phyloP scores from a whole-genome alignment of 2,888 invertebrate species.

The Lordiphosa fenestrarum region DNA sequence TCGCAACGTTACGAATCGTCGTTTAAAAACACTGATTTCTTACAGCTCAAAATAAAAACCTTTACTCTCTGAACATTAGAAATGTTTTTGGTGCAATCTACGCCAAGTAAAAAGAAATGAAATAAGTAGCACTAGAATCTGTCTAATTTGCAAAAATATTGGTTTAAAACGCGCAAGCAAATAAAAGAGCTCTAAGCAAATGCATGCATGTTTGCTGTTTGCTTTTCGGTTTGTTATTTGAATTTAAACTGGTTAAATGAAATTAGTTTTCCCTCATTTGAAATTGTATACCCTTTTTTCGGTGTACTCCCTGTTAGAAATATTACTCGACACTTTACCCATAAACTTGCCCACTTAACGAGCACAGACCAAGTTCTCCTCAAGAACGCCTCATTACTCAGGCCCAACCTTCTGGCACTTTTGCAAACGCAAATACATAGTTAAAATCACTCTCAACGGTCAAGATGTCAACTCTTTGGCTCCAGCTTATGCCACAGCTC shows the following conservation, averaged over 20 bases:
- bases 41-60: too few species aligned
- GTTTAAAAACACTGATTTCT: too few species aligned
- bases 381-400: conserved; percentile 30
- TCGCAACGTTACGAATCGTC: too few species aligned
- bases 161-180: background rate
- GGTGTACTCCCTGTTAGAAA: conserved; percentile 9
- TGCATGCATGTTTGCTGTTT: background rate
- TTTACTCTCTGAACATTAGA: too few species aligned
- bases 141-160: too few species aligned
- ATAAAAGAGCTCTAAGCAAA: background rate
- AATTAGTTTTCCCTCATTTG: background rate
- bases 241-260: too few species aligned
- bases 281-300: background rate
- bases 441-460: conserved; percentile 17
- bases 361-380: conserved; percentile 10
- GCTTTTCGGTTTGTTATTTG: too few species aligned
- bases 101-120: too few species aligned
- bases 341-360: conserved; percentile 47
- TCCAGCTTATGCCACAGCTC: conserved; percentile 52
- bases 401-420: conserved; percentile 23
- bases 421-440: conserved; percentile 19
- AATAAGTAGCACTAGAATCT: too few species aligned
- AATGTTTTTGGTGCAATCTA: too few species aligned
- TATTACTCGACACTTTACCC: conserved; percentile 27
- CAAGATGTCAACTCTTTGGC: conserved; percentile 36